Evolutionary conservation across 1,140 invertebrate genomes (phyloP).

Genomic region (Euwallacea fornicatus): DNA sequence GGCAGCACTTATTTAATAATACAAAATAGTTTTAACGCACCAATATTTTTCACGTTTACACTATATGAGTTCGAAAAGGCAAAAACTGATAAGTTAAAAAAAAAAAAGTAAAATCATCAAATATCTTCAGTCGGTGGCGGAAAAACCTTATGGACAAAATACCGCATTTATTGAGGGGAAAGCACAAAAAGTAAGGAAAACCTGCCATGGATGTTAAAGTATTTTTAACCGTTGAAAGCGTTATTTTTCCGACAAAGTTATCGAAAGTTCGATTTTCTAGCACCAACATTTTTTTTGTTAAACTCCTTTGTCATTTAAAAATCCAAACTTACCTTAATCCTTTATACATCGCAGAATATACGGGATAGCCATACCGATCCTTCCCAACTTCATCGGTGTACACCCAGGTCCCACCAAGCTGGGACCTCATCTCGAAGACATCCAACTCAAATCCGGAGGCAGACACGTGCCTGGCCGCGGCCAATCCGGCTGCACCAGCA

Average conservation of each 20-base stretch:
- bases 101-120: no score
- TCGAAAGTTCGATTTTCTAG: no score
- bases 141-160: no score
- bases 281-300: not conserved
- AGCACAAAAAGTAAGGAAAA: no score
- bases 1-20: no score
- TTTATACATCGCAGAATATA: slow-evolving; percentile 88
- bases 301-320: not conserved
- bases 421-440: slow-evolving; percentile 71
- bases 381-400: slow-evolving; percentile 71
- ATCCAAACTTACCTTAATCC: slow-evolving; percentile 66
- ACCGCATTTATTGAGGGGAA: no score
- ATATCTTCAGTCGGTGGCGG: no score
- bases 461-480: slow-evolving; percentile 58
- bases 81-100: no score
- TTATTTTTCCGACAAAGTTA: no score
- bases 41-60: no score
- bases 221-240: not conserved
- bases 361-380: slow-evolving; percentile 74
- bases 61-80: no score
- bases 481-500: slow-evolving; percentile 67
- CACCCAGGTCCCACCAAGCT: slow-evolving; percentile 88
- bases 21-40: no score
- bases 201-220: not conserved
- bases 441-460: slow-evolving; percentile 54